Evolutionary conservation across 2,113 vertebrate species (phyloP).

Genomic region (Centropus unirufus): DNA sequence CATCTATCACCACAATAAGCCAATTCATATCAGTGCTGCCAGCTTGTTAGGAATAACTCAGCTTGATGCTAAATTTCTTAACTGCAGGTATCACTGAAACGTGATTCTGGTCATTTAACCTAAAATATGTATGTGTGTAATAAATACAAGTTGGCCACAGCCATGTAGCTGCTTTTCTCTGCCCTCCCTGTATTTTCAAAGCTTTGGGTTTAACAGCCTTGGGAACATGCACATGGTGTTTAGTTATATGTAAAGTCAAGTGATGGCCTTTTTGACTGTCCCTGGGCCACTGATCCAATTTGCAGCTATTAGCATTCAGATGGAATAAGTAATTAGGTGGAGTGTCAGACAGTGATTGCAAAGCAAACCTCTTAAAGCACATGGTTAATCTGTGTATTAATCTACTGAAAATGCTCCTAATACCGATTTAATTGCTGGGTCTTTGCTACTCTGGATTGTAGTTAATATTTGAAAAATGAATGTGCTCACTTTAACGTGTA

Average conservation of each 20-base stretch:
- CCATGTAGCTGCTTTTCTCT: neutral
- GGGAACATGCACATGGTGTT: neutral
- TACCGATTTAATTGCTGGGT: constrained; percentile 60
- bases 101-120: neutral
- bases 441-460: constrained; percentile 46
- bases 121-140: neutral
- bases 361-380: constrained; percentile 2
- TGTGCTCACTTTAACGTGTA: neutral
- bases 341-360: constrained; percentile 20
- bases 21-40: neutral
- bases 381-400: neutral
- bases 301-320: constrained; percentile 67
- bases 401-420: constrained; percentile 42
- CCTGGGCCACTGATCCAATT: constrained; percentile 61
- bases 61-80: neutral
- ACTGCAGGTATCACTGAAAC: neutral
- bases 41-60: neutral
- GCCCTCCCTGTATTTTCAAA: neutral
- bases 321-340: constrained; percentile 45
- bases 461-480: constrained; percentile 38
- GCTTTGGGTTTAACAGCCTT: neutral
- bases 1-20: neutral
- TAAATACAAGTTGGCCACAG: neutral
- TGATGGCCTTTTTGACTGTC: neutral
- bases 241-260: constrained; percentile 8